These are phyloP conservation scores for Caranx ignobilis DNA, from an alignment of 2,113 vertebrate species.

Conservation along the genomic window DNA sequence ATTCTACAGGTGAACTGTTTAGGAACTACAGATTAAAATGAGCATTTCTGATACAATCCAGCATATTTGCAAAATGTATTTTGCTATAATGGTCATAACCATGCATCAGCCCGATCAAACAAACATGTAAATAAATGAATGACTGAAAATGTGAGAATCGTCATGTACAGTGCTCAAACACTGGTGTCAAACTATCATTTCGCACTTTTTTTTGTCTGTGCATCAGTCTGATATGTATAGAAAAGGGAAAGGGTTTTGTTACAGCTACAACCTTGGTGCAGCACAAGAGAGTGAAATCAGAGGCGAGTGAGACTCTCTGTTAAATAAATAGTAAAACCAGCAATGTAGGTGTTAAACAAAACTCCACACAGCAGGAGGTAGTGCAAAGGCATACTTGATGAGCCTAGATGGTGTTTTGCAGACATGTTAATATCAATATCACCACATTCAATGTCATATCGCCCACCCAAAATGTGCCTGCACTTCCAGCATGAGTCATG, in stretches of 20 bases:
- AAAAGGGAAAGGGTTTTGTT: not conserved
- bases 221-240: not conserved
- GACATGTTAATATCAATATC: constrained; percentile 39
- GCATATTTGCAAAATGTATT: too few relatives aligned
- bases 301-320: not conserved
- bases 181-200: not conserved
- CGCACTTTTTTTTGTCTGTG: not conserved
- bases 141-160: not conserved
- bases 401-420: constrained; percentile 17
- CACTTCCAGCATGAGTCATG: constrained; percentile 59
- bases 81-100: too few relatives aligned
- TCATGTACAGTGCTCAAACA: not conserved
- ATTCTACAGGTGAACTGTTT: too few relatives aligned
- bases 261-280: not conserved
- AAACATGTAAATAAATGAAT: too few relatives aligned
- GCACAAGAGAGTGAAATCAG: not conserved
- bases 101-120: too few relatives aligned
- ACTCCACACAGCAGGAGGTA: constrained; percentile 4
- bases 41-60: too few relatives aligned
- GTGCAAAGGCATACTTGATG: constrained; percentile 9
- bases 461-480: constrained; percentile 55
- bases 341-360: constrained; percentile 28
- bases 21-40: too few relatives aligned
- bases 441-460: constrained; percentile 46
- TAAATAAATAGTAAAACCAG: constrained; percentile 27